Base-by-base conservation (phyloP, 2,888 invertebrate species). In the Perizoma flavofasciatum region DNA sequence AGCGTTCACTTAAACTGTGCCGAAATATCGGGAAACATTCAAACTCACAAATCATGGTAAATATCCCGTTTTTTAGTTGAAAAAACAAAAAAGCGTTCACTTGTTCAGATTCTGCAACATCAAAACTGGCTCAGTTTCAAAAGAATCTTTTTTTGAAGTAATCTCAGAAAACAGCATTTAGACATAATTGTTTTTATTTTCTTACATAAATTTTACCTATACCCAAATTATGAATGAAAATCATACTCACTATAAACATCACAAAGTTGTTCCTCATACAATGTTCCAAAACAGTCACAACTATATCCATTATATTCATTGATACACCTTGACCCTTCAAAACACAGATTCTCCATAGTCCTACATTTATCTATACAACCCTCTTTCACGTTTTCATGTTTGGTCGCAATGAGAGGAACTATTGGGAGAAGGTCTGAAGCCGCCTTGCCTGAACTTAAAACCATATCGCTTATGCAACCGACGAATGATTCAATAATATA, bases 401-500 rank as follows among this genome's bases (percentile, higher is more conserved):
- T 96, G 2, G 97, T 96, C 4, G 97, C 97, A 69, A 97, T 96
- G 47, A 97, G 82, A 2, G 97, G 97, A 39, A 95, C 95, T 70
- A 97, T 96, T 8, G 96, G 96, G 48, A 96, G 84, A 39, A 97
- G 92, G 82, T 96, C 96, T 49, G 96, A 96, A 0, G 97, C 96
- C 0, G 97, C 96, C 85, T 96, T 96, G 4, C 97, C 97, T 2
- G 97, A 96, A 82, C 96, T 96, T 34, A 97, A 88, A 6, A 96
- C 95, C 88, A 98, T 96, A 75, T 97, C 96, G 74, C 96, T 95
- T 71, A 98, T 97, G 79, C 98, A 98, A 4, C 98, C 98, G 35
- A 97, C 97, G 82, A 98, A 98, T 6, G 97, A 97, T 88, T 97
- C 97, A 72, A 97, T 97, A 62, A 97, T 97, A 82, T 97, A 98